phyloP scores from a whole-genome alignment of 2,113 vertebrate species.

The Oreochromis spilurus region DNA sequence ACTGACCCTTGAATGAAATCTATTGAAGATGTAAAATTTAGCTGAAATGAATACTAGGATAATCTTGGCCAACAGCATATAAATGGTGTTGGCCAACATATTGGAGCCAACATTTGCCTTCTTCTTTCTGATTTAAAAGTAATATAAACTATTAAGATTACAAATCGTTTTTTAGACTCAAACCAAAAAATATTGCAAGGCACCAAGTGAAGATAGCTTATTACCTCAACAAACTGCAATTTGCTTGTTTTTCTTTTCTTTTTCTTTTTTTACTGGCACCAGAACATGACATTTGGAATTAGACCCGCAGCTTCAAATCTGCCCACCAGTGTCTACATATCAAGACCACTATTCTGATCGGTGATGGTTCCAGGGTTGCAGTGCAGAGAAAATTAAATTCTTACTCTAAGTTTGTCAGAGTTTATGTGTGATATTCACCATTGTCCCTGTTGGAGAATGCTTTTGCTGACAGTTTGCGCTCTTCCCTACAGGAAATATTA shows the following conservation, averaged over 20 bases:
- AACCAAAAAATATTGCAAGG: not conserved
- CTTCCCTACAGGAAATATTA: not conserved
- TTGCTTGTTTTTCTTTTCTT: conserved; percentile 1
- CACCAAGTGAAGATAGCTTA: not conserved
- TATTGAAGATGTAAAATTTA: not conserved
- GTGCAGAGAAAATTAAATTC: not conserved
- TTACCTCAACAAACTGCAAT: not conserved
- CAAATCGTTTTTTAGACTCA: not conserved
- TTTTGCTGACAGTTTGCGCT: conserved; percentile 7
- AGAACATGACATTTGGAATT: conserved; percentile 23
- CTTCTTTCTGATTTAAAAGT: not conserved
- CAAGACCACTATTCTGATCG: conserved; percentile 28
- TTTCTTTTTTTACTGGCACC: not conserved
- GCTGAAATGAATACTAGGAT: not conserved
- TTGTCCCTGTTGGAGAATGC: not conserved
- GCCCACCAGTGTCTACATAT: conserved; percentile 5
- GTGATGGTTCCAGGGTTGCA: conserved; percentile 2
- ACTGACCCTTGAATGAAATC: not conserved
- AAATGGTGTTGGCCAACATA: not conserved
- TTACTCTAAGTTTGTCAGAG: not conserved
- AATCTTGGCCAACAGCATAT: not conserved
- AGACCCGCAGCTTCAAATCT: conserved; percentile 15
- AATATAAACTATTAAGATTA: not conserved
- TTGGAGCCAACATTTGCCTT: not conserved
- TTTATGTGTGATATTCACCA: conserved; percentile 28